Conservation (phyloP, 2,888 invertebrate species). For the Acrobasis suavella region DNA sequence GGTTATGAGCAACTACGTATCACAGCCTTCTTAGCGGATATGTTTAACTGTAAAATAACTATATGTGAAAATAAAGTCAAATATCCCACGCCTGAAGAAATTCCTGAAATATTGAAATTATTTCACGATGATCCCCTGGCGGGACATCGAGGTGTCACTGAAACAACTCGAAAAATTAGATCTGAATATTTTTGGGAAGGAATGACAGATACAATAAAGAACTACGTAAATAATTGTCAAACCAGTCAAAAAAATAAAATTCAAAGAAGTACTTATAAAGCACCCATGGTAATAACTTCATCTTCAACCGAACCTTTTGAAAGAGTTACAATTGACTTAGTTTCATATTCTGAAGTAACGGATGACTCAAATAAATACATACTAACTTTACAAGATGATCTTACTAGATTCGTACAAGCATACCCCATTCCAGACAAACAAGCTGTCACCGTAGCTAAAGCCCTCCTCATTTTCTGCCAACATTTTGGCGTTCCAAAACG, state of each 20-base stretch:
- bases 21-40: constrained; percentile 37
- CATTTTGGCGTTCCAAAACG: constrained; percentile 45
- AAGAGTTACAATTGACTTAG: constrained; percentile 19
- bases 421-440: constrained; percentile 47
- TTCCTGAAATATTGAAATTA: too few relatives aligned
- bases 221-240: too few relatives aligned
- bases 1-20: constrained; percentile 26
- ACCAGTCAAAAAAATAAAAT: too few relatives aligned
- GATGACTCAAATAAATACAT: too few relatives aligned
- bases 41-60: constrained; percentile 36
- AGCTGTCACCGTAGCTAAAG: constrained; percentile 41
- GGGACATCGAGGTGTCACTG: too few relatives aligned
- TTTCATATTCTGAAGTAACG: not conserved
- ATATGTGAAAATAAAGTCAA: constrained; percentile 36
- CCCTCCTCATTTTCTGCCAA: constrained; percentile 42
- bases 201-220: too few relatives aligned
- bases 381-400: too few relatives aligned
- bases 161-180: too few relatives aligned
- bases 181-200: too few relatives aligned
- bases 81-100: too few relatives aligned
- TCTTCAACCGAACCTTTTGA: constrained; percentile 31
- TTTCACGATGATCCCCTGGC: too few relatives aligned
- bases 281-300: constrained; percentile 34
- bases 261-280: not conserved
- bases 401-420: constrained; percentile 36